These are phyloP conservation scores for Microcebus murinus DNA, from an alignment of 2,113 vertebrate genomes.

Conservation along the genomic window DNA sequence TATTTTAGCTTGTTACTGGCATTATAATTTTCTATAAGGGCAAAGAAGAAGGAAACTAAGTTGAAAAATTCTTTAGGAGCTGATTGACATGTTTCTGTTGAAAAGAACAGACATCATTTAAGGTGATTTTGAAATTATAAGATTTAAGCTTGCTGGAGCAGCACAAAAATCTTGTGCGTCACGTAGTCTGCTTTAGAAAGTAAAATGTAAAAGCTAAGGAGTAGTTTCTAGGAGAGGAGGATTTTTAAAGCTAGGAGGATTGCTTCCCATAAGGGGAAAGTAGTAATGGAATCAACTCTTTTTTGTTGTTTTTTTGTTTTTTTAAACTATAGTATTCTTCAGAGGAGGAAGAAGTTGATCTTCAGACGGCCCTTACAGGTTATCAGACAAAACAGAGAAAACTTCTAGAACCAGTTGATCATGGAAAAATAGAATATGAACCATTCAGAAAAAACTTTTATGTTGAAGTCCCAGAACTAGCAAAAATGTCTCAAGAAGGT, in stretches of 20 bases:
- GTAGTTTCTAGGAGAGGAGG: background rate
- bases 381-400: conserved; percentile 99
- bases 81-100: background rate
- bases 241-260: background rate
- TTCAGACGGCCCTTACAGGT: conserved; percentile 97
- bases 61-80: background rate
- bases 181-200: background rate
- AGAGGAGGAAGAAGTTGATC: conserved; percentile 98
- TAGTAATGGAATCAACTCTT: background rate
- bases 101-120: background rate
- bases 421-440: conserved; percentile 98
- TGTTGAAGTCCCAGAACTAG: conserved; percentile 97
- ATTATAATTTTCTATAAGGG: background rate
- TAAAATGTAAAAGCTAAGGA: background rate
- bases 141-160: background rate
- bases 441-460: conserved; percentile 98
- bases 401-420: conserved; percentile 97
- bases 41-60: conserved; percentile 26
- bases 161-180: background rate
- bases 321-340: conserved; percentile 93
- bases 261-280: background rate
- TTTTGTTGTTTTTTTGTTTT: background rate
- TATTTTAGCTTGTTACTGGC: background rate
- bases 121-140: background rate
- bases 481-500: conserved; percentile 96